Conservation (phyloP, 2,888 invertebrate species). For the Dendrolimus pini region DNA sequence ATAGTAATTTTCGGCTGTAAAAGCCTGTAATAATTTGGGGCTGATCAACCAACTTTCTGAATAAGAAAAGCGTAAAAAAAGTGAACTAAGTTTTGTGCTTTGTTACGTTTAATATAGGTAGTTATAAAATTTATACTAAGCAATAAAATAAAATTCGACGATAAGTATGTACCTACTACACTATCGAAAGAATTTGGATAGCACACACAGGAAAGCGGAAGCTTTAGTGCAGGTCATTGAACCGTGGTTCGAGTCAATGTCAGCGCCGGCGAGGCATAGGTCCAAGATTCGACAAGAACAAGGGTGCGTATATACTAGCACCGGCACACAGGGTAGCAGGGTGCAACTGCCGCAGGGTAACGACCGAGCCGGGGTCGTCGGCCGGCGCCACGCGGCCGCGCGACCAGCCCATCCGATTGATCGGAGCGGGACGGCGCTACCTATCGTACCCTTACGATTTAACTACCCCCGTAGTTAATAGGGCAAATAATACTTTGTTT, state of each 20-base stretch:
- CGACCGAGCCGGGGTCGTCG: constrained; percentile 70
- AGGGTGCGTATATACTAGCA: constrained; percentile 55
- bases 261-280: constrained; percentile 44
- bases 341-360: constrained; percentile 70
- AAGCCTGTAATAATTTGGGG: too few species aligned
- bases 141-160: constrained; percentile 24
- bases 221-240: constrained; percentile 52
- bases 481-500: constrained; percentile 52
- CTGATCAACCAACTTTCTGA: too few species aligned
- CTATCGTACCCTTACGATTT: constrained; percentile 49
- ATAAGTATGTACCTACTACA: constrained; percentile 14
- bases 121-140: constrained; percentile 12
- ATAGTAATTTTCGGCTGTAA: too few species aligned
- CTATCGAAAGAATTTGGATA: constrained; percentile 35
- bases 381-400: constrained; percentile 69
- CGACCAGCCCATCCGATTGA: constrained; percentile 67
- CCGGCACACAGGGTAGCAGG: constrained; percentile 65
- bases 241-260: constrained; percentile 66
- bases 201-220: constrained; percentile 58
- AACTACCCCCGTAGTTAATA: constrained; percentile 54
- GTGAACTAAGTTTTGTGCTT: not conserved
- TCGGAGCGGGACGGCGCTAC: constrained; percentile 64
- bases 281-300: constrained; percentile 67
- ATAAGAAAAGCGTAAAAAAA: not conserved
- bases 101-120: not conserved